Conservation (phyloP, 1,140 invertebrate species). For the Drosophila tani region DNA sequence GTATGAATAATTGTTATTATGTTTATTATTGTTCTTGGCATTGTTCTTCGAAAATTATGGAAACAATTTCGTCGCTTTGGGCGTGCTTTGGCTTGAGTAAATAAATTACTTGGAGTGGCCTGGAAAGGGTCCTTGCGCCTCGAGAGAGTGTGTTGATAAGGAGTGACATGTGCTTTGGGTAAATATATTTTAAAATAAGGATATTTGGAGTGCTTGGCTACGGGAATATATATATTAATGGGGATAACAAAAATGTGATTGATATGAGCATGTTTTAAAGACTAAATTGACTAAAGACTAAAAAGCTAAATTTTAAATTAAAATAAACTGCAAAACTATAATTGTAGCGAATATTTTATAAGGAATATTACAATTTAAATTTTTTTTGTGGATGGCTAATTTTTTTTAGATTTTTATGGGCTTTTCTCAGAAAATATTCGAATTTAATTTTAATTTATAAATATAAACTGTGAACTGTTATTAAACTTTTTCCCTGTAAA, state of each 20-base stretch:
- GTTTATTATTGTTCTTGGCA: constrained; percentile 30
- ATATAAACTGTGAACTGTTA: too few species aligned
- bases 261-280: neutral
- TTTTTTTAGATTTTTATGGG: too few species aligned
- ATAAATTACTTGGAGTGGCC: constrained; percentile 69
- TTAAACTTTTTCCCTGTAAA: too few species aligned
- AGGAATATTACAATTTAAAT: too few species aligned
- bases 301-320: too few species aligned
- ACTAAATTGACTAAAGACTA: too few species aligned
- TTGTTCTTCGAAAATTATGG: constrained; percentile 74
- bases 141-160: constrained; percentile 20
- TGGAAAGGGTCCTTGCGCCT: constrained; percentile 7
- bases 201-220: neutral
- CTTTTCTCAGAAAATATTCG: too few species aligned
- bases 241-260: neutral
- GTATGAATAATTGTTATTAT: constrained; percentile 45
- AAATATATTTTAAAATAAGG: neutral
- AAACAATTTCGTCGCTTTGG: constrained; percentile 66
- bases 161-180: constrained; percentile 14
- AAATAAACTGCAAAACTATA: too few species aligned
- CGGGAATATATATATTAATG: neutral
- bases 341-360: too few species aligned
- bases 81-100: constrained; percentile 49
- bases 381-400: too few species aligned
- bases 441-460: too few species aligned